Evolutionary conservation across 2,113 vertebrate genomes (phyloP), one percentile per base, ranked within the genome.

Genomic region (Baryphthengus martii): DNA sequence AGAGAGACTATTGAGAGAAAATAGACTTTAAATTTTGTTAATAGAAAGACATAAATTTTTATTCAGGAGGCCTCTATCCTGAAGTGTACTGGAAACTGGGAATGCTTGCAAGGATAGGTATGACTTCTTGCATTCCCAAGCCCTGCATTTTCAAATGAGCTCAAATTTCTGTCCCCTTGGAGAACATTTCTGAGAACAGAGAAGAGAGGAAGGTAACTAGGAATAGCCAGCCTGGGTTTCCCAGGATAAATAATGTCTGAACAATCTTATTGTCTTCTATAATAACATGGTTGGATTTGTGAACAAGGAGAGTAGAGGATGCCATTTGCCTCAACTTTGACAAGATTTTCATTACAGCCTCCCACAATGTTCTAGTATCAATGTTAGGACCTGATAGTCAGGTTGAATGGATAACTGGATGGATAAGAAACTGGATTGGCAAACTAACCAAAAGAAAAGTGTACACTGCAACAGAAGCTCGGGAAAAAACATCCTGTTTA

Each of bases 281-380:
- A 67, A n/a, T 11, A 62, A 47, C 0, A 0, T 17, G 19, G 4
- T 16, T 61, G 25, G 2, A 25, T 56, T 45, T 2, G 1, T 37
- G 45, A 45, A 37, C 5, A 28, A 83, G 40, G 45, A 75, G 24
- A 63, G 37, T 10, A 44, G 23, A 4, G 23, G 29, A 56, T 20
- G 17, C 3, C 37, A n/a, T 35, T 39, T 10, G 3, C 17, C 13
- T 44, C 2, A 1, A 5, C 45, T 67, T 58, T 7, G 7, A 24
- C 40, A 72, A 68, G 63, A 28, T 29, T 76, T 71, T n/a, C 0
- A 0, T 10, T 45, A n/a, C 28, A 16, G 6, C 59, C 20, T 72
- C 42, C 40, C 10, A 12, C n/a, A 37, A 1, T n/a, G 9, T 70
- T 73, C 20, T 55, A 19, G 5, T 29, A 15, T 19, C 25, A 29